Evolutionary conservation across 2,797 vertebrate genomes (phyloP), one percentile per base, ranked within the genome.

Genomic region (Nannoperca obscura): DNA sequence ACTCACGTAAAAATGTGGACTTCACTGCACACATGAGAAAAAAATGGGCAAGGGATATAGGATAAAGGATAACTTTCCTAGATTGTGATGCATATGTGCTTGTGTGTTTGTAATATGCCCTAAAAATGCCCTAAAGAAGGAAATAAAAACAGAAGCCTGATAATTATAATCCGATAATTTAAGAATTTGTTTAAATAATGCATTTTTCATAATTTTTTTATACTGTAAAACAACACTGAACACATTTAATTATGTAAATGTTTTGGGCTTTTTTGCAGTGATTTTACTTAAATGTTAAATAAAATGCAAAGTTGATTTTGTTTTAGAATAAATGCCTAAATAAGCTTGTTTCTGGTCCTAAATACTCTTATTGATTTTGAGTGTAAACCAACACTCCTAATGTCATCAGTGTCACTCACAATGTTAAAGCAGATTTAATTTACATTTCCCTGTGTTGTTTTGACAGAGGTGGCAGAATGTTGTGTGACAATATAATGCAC

Each of bases 1-100:
- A 82, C 44, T 92, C 86, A 89, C 54, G 80, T 84, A 89, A 90
- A 88, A 82, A 88, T 87, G 82, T 71, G 76, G 86, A 67, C 58
- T 70, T 63, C 61, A 15, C 24, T 46, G 62, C 40, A n/a, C 52
- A 80, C 57, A 60, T 19, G 36, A 61, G 77, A 36, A 34, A 63
- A 58, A 36, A 15, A 13, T 27, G 53, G 20, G 74, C 0, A 32
- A 52, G 7, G 24, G 12, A 60, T 27, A 27, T 27, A 65, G 36
- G 38, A 65, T 38, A 53, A 78, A 74, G 50, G 46, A 57, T 19
- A 42, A 57, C 46, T 61, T n/a, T 52, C 3, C 47, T 75, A 40
- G 75, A 74, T 63, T 63, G 57, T 66, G 50, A 47, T 3, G 46
- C 7, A 20, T n/a, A 19, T 24, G 32, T 47, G 32, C 67, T 3